Evolutionary conservation across 1,140 invertebrate genomes (phyloP), one percentile per base, ranked within the genome.

Genomic region (Drosophila tropicalis): DNA sequence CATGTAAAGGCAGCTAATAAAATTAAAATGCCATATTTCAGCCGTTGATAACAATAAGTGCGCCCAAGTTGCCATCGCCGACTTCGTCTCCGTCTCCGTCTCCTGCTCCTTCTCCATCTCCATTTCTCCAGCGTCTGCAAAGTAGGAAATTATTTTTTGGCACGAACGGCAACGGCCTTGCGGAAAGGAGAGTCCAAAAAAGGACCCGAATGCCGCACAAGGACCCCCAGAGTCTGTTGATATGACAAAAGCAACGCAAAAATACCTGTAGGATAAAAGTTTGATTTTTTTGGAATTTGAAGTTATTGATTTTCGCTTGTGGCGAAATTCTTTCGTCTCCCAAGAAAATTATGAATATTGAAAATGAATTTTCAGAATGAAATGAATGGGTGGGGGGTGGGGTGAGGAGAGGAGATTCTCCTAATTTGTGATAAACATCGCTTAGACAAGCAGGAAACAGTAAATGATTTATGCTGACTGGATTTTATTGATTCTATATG

Each of bases 11-110:
- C 84, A 89, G 84, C 84, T 89, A 89, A 89, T 89, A 89, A 89
- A 89, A 89, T 89, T 89, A 89, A 89, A 89, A 89, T 89, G 84
- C 84, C 84, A 89, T 89, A 89, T 89, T 89, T 89, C 81, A 89
- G 84, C 80, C 84, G 84, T 84, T 89, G 84, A 89, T 89, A 89
- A 89, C 84, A 89, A 89, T 89, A 89, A 89, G 84, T 89, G 84
- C 84, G 81, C 81, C 79, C 72, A 69, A 84, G 85, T 84, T 69
- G 76, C 62, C 80, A 70, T 67, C 62, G 70, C 61, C 40, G 67
- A 78, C 67, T 67, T 68, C 58, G 71, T 55, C 56, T 12, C 51
- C 32, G 15, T n/a, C 47, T 9, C 36, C 19, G 13, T 56, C 57
- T 12, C 40, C n/a, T 7, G 15, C 15, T 29, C 25, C 58, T 4